Conservation (phyloP, 1,140 invertebrate species). For the Neuroterus valhalla region DNA sequence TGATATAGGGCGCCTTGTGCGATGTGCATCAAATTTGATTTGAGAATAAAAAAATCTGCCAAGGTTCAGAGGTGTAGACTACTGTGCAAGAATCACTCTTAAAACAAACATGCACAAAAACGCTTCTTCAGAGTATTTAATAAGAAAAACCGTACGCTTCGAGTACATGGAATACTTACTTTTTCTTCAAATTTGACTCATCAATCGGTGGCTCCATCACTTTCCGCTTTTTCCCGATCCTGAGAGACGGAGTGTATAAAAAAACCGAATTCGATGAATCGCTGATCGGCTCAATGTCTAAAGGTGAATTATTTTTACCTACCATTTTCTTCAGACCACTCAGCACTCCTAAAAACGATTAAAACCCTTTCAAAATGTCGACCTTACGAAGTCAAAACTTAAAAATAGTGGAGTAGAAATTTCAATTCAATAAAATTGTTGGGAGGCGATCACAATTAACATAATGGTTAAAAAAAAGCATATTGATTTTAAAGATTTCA, state of each 20-base stretch:
- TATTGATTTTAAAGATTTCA: no score
- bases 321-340: slow-evolving; percentile 87
- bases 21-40: background rate
- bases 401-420: background rate
- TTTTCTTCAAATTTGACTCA: slow-evolving; percentile 75
- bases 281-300: slow-evolving; percentile 52
- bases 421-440: no score
- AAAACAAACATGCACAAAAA: no score
- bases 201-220: slow-evolving; percentile 63
- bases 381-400: background rate
- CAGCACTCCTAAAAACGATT: slow-evolving; percentile 79
- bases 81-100: no score
- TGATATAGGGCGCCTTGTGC: slow-evolving; percentile 17
- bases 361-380: slow-evolving; percentile 34
- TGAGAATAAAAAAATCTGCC: no score
- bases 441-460: no score
- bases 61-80: no score
- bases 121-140: no score
- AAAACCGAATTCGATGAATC: slow-evolving; percentile 43
- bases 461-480: no score
- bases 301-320: slow-evolving; percentile 73
- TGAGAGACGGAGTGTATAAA: slow-evolving; percentile 72
- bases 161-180: slow-evolving; percentile 67
- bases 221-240: slow-evolving; percentile 80
- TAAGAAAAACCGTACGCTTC: background rate